Percentiles rank a stretch among this genome's conserved stretches.
phyloP scores from a whole-genome alignment of 2,797 vertebrate species.

The Hipposideros larvatus region DNA sequence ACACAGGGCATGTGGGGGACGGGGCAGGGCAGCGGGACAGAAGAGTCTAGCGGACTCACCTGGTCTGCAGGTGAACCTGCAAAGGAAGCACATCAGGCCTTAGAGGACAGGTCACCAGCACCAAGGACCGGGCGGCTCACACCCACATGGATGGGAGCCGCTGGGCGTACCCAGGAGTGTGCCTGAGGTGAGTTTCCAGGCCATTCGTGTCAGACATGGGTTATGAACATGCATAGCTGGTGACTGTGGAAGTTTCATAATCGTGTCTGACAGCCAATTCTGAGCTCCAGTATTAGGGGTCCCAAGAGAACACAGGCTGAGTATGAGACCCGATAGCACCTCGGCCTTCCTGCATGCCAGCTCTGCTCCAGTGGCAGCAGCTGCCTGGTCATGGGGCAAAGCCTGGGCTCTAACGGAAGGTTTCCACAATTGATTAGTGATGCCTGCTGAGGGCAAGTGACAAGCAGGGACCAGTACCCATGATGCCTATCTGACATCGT shows the following conservation, averaged over 20 bases:
- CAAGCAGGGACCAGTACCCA: rapidly evolving
- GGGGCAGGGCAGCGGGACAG: neutral
- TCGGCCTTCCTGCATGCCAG: rapidly evolving
- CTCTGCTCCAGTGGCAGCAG: neutral
- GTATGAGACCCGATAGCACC: rapidly evolving
- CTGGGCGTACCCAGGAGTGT: rapidly evolving
- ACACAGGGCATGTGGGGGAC: rapidly evolving
- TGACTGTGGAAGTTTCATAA: rapidly evolving
- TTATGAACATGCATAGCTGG: rapidly evolving
- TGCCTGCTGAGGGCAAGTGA: rapidly evolving
- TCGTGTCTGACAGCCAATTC: rapidly evolving
- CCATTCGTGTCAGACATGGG: rapidly evolving
- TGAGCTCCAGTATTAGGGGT: neutral
- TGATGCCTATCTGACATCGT: rapidly evolving
- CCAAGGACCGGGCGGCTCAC: rapidly evolving
- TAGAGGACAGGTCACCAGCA: neutral
- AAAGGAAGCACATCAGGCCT: conserved; percentile 48
- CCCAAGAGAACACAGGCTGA: rapidly evolving
- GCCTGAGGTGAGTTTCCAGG: rapidly evolving
- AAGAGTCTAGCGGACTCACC: conserved; percentile 74
- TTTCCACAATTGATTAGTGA: neutral
- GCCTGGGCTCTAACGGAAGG: neutral
- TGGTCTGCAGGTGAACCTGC: conserved; percentile 87
- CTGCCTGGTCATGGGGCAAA: rapidly evolving
- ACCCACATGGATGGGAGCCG: rapidly evolving